A percentile compares a stretch with the other conserved stretches of the same genome.
Conservation (phyloP, 2,888 invertebrate genomes). For the Drosophila neonasuta region DNA sequence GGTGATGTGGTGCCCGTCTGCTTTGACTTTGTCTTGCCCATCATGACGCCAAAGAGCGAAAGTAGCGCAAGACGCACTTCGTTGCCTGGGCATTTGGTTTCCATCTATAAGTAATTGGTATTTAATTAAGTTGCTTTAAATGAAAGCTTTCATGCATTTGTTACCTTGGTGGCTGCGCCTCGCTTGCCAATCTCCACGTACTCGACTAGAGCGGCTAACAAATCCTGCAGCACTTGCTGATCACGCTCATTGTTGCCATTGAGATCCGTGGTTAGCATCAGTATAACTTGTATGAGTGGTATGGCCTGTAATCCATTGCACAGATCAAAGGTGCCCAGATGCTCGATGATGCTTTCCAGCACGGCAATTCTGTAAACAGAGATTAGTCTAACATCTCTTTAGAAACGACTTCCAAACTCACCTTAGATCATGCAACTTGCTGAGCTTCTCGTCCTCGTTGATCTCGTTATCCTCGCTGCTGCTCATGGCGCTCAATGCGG, state of each 20-base stretch:
- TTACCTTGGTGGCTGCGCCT: slow-evolving; percentile 80
- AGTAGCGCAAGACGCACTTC: slow-evolving; percentile 95
- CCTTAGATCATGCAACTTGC: slow-evolving; percentile 81
- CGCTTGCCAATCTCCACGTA: slow-evolving; percentile 87
- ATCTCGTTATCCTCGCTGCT: slow-evolving; percentile 76
- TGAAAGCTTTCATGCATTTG: background rate
- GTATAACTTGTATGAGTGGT: slow-evolving; percentile 94
- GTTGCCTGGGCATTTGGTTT: slow-evolving; percentile 86
- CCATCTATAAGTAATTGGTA: slow-evolving; percentile 68
- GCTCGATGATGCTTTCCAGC: slow-evolving; percentile 89
- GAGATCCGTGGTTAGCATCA: slow-evolving; percentile 94
- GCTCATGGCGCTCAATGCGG: slow-evolving; percentile 65
- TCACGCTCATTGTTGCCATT: slow-evolving; percentile 93
- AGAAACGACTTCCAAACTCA: slow-evolving; percentile 36
- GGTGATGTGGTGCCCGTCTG: slow-evolving; percentile 82
- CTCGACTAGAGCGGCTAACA: slow-evolving; percentile 88
- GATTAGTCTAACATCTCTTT: background rate
- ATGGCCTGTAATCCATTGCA: slow-evolving; percentile 93
- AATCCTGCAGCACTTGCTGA: slow-evolving; percentile 88
- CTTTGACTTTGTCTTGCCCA: slow-evolving; percentile 82
- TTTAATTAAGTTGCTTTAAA: background rate
- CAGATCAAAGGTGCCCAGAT: slow-evolving; percentile 88
- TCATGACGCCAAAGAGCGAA: slow-evolving; percentile 89
- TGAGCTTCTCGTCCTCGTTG: slow-evolving; percentile 80
- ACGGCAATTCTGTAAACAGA: slow-evolving; percentile 83